Conservation (phyloP, 2,113 vertebrate species). For the Callopanchax toddi region DNA sequence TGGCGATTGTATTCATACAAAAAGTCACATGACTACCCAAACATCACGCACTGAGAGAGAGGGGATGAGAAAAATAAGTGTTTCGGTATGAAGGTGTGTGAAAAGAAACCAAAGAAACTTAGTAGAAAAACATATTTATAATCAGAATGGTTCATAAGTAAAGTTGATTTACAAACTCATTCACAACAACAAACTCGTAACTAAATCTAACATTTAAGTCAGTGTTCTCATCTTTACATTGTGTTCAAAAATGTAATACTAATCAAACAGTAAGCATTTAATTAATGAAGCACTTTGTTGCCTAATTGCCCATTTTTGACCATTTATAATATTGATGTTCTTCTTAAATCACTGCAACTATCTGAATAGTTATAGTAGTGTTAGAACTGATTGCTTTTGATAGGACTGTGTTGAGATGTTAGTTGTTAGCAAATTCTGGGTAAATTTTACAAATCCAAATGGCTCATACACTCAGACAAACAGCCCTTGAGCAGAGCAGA, state of each 20-base stretch:
- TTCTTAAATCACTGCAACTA: too few species aligned
- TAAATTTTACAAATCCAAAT: background rate
- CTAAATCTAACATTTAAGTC: too few species aligned
- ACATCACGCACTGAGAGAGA: slow-evolving; percentile 65
- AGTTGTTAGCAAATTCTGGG: background rate
- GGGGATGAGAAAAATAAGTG: slow-evolving; percentile 10
- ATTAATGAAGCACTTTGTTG: too few species aligned
- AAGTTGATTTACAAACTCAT: too few species aligned
- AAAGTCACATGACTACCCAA: slow-evolving; percentile 80
- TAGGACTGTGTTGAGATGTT: background rate
- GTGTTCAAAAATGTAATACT: too few species aligned
- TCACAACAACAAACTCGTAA: too few species aligned
- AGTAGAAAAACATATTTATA: background rate
- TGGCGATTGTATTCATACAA: slow-evolving; percentile 80
- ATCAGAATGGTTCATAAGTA: too few species aligned
- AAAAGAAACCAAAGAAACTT: slow-evolving; percentile 7
- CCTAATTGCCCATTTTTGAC: too few species aligned
- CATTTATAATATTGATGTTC: too few species aligned
- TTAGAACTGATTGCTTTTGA: background rate
- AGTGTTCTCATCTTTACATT: too few species aligned
- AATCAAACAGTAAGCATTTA: too few species aligned
- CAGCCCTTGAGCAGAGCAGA: background rate
- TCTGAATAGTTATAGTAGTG: too few species aligned
- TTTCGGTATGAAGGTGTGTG: slow-evolving; percentile 13
- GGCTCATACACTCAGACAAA: background rate